phyloP scores from a whole-genome alignment of 2,113 vertebrate species.

The Clarias macrocephalus region DNA sequence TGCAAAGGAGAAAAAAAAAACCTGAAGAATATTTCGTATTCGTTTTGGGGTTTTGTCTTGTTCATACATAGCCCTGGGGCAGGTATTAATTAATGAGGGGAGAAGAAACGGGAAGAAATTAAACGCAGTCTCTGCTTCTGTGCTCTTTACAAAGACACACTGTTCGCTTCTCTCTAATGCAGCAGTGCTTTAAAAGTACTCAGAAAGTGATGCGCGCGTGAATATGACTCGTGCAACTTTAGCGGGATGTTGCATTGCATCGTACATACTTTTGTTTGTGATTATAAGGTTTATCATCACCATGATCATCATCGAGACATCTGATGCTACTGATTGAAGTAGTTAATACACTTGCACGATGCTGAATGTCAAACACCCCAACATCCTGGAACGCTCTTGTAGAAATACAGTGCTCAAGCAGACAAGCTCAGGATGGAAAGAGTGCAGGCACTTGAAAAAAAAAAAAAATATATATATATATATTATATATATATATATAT shows the following conservation, averaged over 20 bases:
- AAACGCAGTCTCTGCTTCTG: conserved; percentile 17
- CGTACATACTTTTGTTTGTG: no score
- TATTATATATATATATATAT: background rate
- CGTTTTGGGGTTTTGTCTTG: conserved; percentile 24
- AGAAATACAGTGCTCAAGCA: background rate
- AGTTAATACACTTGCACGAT: background rate
- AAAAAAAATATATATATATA: no score
- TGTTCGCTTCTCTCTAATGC: background rate
- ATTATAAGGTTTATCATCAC: no score
- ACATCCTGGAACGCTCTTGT: background rate
- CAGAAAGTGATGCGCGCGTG: background rate
- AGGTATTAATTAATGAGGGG: conserved; percentile 53
- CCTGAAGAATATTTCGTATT: conserved; percentile 3
- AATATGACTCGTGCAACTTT: background rate
- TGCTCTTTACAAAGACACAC: conserved; percentile 22
- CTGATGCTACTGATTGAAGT: background rate
- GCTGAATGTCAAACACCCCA: background rate
- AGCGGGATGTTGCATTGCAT: background rate
- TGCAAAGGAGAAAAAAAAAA: background rate
- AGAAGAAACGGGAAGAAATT: conserved; percentile 28
- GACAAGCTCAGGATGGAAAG: conserved; percentile 5
- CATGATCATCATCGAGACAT: no score
- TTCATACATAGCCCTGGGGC: conserved; percentile 50
- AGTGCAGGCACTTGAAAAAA: conserved; percentile 10
- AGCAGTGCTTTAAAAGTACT: background rate